Evolutionary conservation across 2,888 invertebrate genomes (phyloP), one percentile per base, ranked within the genome.

Genomic region (Pristionchus fissidentatus): DNA sequence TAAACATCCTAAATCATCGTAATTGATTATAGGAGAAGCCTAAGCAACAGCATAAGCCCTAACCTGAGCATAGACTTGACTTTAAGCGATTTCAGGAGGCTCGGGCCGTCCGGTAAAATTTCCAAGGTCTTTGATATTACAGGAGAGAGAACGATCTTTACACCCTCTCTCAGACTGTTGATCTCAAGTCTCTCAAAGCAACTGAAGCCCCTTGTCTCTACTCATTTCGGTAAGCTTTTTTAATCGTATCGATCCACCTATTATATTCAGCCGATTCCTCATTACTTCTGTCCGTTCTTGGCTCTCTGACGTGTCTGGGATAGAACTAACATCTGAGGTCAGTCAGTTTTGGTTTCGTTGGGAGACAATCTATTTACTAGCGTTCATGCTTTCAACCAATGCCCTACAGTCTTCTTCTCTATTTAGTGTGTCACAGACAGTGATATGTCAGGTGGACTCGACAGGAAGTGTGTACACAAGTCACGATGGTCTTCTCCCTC

Each of bases 401-500:
- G n/a, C n/a, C n/a, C n/a, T n/a, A 49, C 49, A 15, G 49, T 49
- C 10, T 15, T 49, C 49, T 10, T 19, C 49, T 15, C n/a, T n/a
- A 49, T 49, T 15, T 49, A 49, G 13, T 49, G 49, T 49, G 19
- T 49, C n/a, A 49, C 49, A 49, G 10, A 15, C 13, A 49, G 10
- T 19, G 49, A 49, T 49, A 15, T 15, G 10, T 49, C 19, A 77
- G 75, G 75, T 77, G 19, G 75, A 77, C 49, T 77, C 75, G 8
- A 77, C 75, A 22, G 75, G 75, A 49, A 49, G 49, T 77, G 75
- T 77, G 22, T 77, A 77, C 52, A 49, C 49, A 19, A 49, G 22
- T 49, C 75, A 77, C 32, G 75, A 77, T 15, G 75, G 75, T 41
- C 75, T 77, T 49, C 75, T 49, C 22, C 75, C 75, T 77, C 75